Base-by-base conservation (phyloP, 2,888 invertebrate species). In the Phaonia tiefii region DNA sequence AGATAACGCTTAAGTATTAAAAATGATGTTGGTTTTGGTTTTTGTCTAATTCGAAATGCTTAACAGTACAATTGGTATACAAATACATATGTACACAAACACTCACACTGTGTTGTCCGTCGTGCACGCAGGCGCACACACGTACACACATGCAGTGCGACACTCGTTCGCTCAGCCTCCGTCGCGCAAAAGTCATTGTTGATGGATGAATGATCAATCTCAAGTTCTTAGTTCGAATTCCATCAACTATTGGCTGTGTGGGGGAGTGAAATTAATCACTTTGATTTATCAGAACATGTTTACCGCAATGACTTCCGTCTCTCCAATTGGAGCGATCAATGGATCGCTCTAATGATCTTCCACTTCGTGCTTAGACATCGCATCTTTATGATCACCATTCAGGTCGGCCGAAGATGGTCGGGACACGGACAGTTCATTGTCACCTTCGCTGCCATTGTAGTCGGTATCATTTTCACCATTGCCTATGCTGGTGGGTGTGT, bases 391-490 rank as follows among this genome's bases (percentile, higher is more conserved):
- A 25, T 80, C 80, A 8, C 31, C 54, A 2, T 56, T 66, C 3
- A 54, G 49, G 17, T 83, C 83, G 8, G 78, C 73, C 8, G 85
- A 85, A 13, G 85, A 85, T 2, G 85, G 80, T 2, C 84, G 67
- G 2, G 85, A 85, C 1, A 85, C 83, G 3, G 85, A 87, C 22
- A 88, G 70, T 58, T 92, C 91, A 78, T 89, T 90, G 22, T 89
- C 89, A 15, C 85, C 85, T 79, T 91, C 91, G 79, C 90, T 90
- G 75, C 88, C 89, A 51, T 89, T 88, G 75, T 88, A 88, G 72
- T 91, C 91, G 15, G 88, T 89, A 77, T 91, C 91, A 20, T 88
- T 89, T 78, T 91, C 91, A 0, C 86, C 88, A 0, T 87, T 88
- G 1, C 88, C 88, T 75, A 91, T 85, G 17, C 90, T 91, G 0